These are phyloP conservation scores for Pollachius pollachius DNA, from an alignment of 2,113 vertebrate genomes.

Conservation along the genomic window DNA sequence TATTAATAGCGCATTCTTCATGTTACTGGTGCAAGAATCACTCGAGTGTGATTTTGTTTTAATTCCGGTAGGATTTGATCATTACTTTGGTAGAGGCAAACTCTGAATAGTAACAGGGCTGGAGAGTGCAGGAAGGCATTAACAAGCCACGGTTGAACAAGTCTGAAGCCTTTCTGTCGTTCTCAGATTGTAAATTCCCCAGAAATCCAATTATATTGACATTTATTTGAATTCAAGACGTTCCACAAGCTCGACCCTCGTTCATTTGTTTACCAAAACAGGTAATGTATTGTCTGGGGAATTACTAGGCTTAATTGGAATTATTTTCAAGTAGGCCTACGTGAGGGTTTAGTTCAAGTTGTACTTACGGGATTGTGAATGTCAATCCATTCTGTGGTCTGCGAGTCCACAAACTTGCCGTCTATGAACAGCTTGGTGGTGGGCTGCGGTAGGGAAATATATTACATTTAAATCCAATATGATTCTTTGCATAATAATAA, in stretches of 20 bases:
- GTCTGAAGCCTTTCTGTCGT: not conserved
- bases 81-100: too few species aligned
- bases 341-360: too few species aligned
- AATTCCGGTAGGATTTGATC: too few species aligned
- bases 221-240: too few species aligned
- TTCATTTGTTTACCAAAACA: too few species aligned
- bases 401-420: conserved; percentile 95
- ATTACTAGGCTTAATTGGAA: too few species aligned
- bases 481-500: not conserved
- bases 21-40: too few species aligned
- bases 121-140: not conserved
- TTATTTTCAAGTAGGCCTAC: conserved; percentile 8
- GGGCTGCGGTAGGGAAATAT: conserved; percentile 71
- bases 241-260: too few species aligned
- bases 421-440: conserved; percentile 96
- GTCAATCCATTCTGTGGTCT: conserved; percentile 91
- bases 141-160: not conserved
- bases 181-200: not conserved
- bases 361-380: conserved; percentile 94
- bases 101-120: too few species aligned
- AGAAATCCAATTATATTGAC: not conserved
- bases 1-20: too few species aligned
- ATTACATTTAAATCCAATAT: not conserved
- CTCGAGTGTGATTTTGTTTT: too few species aligned
- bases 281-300: too few species aligned